Conservation (phyloP, 2,797 vertebrate species). For the Sebastes itinus region DNA sequence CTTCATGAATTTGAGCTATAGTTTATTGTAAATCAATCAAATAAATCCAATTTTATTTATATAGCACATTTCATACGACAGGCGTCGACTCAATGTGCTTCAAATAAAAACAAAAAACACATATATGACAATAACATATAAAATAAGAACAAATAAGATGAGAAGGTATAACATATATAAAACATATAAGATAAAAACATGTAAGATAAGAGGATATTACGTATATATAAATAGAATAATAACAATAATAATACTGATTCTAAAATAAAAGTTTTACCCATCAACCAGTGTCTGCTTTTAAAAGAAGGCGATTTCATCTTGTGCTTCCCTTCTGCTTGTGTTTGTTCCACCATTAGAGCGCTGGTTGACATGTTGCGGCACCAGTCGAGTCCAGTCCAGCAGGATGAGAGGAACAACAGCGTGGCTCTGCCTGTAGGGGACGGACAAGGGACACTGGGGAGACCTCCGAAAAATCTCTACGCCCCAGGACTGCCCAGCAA, state of each 20-base stretch:
- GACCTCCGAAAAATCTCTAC: slow-evolving; percentile 91
- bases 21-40: not conserved
- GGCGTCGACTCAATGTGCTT: too few relatives aligned
- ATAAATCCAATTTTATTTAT: not conserved
- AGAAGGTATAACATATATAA: too few relatives aligned
- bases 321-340: slow-evolving; percentile 10
- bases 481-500: slow-evolving; percentile 87
- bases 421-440: slow-evolving; percentile 84
- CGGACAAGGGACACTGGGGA: slow-evolving; percentile 87
- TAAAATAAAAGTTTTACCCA: too few relatives aligned
- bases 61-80: too few relatives aligned
- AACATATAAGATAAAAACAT: too few relatives aligned
- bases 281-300: too few relatives aligned
- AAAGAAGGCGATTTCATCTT: not conserved
- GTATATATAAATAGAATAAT: too few relatives aligned
- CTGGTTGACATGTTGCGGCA: slow-evolving; percentile 93
- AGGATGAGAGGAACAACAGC: slow-evolving; percentile 92
- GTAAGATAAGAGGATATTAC: too few relatives aligned
- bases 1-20: not conserved
- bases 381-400: slow-evolving; percentile 88
- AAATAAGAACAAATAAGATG: too few relatives aligned
- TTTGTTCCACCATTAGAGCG: slow-evolving; percentile 77
- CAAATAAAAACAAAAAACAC: too few relatives aligned
- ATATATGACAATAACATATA: too few relatives aligned
- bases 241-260: too few relatives aligned